Conservation (phyloP, 2,113 vertebrate genomes). For the Cyprinus carpio region DNA sequence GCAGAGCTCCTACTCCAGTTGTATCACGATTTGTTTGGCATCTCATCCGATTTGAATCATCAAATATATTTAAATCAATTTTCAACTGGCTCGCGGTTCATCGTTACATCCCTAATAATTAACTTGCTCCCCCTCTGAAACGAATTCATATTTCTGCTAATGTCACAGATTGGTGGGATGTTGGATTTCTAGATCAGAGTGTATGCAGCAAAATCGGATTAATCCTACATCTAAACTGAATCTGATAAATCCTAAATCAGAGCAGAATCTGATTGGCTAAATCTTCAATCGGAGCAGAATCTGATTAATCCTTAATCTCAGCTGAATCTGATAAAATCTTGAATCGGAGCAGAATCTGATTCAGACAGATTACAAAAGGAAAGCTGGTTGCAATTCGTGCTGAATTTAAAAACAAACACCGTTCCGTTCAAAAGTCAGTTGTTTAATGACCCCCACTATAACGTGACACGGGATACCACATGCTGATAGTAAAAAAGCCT, state of each 20-base stretch:
- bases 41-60: too few relatives aligned
- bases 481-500: slow-evolving; percentile 19
- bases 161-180: not conserved
- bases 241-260: too few relatives aligned
- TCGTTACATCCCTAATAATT: too few relatives aligned
- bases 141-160: not conserved
- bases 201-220: not conserved
- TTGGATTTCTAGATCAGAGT: not conserved
- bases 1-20: too few relatives aligned
- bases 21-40: too few relatives aligned
- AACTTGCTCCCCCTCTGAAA: not conserved
- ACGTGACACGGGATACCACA: not conserved
- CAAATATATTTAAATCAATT: too few relatives aligned
- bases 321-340: not conserved
- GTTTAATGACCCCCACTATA: slow-evolving; percentile 17
- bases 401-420: slow-evolving; percentile 23
- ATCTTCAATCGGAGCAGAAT: not conserved
- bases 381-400: not conserved
- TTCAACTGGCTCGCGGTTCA: too few relatives aligned
- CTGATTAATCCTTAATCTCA: not conserved
- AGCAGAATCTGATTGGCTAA: not conserved
- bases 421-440: slow-evolving; percentile 18
- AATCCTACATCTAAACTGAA: not conserved
- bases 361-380: not conserved
- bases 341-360: not conserved